phyloP scores from a whole-genome alignment of 1,140 invertebrate genomes.

The Diuraphis noxia region DNA sequence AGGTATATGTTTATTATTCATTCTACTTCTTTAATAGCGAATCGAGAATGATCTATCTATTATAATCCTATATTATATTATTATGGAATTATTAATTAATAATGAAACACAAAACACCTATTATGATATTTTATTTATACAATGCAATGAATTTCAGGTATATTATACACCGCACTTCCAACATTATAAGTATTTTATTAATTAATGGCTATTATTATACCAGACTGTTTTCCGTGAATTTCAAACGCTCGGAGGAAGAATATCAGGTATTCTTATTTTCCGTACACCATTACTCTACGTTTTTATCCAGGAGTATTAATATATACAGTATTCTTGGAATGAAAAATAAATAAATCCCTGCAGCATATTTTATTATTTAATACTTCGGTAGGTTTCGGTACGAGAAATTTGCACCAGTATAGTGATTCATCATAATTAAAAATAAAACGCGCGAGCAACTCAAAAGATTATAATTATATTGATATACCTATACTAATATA shows the following conservation, averaged over 20 bases:
- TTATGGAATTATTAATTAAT: background rate
- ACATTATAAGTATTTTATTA: background rate
- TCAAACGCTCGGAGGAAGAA: background rate
- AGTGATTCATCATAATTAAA: slow-evolving; percentile 20
- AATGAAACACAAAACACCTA: background rate
- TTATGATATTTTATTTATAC: background rate
- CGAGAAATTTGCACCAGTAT: background rate
- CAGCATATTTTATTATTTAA: background rate
- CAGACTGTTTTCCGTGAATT: background rate
- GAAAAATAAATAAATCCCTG: background rate
- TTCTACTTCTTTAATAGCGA: background rate
- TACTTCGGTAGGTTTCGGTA: background rate
- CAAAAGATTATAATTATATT: background rate
- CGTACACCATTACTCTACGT: background rate
- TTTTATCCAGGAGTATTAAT: background rate
- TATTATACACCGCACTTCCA: background rate
- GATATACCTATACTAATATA: background rate
- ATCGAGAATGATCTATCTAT: background rate
- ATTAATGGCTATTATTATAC: background rate
- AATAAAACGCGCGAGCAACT: background rate
- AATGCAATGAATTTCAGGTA: background rate
- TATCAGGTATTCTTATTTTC: background rate
- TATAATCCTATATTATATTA: no score
- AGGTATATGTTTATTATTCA: no score
- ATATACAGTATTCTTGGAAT: background rate